phyloP scores from a whole-genome alignment of 2,113 vertebrate species.

The Noctilio leporinus region DNA sequence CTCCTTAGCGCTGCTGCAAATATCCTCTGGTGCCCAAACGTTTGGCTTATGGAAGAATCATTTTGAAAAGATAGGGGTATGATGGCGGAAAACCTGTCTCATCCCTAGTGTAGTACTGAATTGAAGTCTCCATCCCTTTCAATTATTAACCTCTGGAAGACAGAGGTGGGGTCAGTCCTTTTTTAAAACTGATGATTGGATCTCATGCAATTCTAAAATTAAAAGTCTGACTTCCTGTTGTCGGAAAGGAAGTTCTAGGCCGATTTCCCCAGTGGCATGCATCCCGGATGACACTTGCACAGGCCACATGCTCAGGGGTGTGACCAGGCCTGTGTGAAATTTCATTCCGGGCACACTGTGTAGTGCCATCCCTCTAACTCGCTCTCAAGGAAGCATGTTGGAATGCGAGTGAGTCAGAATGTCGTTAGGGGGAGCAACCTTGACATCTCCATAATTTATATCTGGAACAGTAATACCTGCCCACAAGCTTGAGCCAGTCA shows the following conservation, averaged over 20 bases:
- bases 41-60: neutral
- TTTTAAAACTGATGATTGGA: neutral
- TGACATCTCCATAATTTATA: constrained; percentile 26
- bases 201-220: neutral
- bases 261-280: neutral
- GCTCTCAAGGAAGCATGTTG: neutral
- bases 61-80: neutral
- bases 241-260: neutral
- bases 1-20: accelerated
- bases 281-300: neutral
- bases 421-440: neutral
- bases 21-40: neutral
- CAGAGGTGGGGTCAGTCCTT: neutral
- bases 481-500: constrained; percentile 28
- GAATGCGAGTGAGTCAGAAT: neutral
- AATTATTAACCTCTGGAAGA: neutral
- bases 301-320: neutral
- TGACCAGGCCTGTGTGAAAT: neutral
- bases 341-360: neutral
- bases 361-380: neutral
- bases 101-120: neutral
- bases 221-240: neutral
- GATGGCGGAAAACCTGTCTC: neutral
- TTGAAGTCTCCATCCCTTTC: neutral
- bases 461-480: constrained; percentile 48